These are phyloP conservation scores for Gymnogyps californianus DNA, from an alignment of 2,113 vertebrate species.

Conservation along the genomic window DNA sequence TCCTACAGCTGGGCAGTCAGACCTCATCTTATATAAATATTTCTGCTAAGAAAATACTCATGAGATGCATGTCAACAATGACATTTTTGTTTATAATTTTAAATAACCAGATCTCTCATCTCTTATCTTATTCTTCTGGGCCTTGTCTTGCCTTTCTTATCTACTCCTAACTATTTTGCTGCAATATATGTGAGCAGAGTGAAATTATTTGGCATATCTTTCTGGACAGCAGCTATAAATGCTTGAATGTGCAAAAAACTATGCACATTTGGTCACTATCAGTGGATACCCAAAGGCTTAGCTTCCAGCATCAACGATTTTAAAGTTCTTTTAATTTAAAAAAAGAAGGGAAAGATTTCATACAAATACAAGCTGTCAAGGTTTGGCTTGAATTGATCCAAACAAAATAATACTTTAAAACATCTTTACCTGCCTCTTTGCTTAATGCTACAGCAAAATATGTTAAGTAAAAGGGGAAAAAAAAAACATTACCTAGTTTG, in stretches of 20 bases:
- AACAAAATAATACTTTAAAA: neutral
- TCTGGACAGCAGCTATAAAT: neutral
- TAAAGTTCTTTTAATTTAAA: too few species aligned
- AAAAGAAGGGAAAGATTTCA: neutral
- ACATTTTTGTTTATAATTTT: neutral
- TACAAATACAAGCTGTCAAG: neutral
- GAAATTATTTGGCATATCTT: neutral
- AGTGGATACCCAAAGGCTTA: neutral
- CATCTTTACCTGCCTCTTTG: neutral
- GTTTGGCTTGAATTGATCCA: neutral
- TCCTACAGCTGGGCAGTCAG: neutral
- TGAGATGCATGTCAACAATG: neutral
- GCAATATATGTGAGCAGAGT: neutral
- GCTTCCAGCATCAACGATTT: neutral
- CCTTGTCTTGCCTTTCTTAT: neutral
- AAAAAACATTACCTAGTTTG: neutral
- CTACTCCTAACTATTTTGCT: neutral
- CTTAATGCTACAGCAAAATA: neutral
- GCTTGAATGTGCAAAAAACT: neutral
- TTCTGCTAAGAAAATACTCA: neutral
- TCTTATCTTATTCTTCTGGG: neutral
- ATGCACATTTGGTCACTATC: neutral
- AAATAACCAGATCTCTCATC: neutral
- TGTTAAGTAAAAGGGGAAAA: neutral
- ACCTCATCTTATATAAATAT: neutral